Evolutionary conservation across 2,888 invertebrate species (phyloP), one percentile per base, ranked within the genome.

Genomic region (Gryllus longicercus): DNA sequence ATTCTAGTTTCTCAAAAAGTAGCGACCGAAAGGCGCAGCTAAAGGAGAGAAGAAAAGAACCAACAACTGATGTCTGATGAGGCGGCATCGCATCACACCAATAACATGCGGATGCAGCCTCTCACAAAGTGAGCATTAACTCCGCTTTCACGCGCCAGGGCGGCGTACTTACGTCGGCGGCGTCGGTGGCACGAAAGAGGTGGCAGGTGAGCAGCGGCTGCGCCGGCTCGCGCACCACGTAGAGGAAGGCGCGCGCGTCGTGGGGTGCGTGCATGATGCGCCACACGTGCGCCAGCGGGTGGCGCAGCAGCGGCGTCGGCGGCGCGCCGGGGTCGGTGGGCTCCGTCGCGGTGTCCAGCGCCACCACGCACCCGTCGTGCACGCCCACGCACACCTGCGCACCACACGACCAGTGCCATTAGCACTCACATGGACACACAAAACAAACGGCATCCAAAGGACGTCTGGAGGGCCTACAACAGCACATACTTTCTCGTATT

Each of bases 141-240:
- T 25, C 25, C 25, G 25, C 25, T 3, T 25, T 25, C 2, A 25
- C 25, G 25, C 4, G 25, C 25, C 25, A 25, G 25, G 25, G 25
- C 25, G 25, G 25, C 25, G 50, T 78, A 90, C 93, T 92, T 86
- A 95, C 95, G 89, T 94, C 93, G 79, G 89, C 87, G 0, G 89
- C 88, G 74, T 92, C 91, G 82, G 90, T 88, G 75, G 93, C 92
- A 85, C 91, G 91, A 86, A 92, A 95, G 80, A 95, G 89, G 86
- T 92, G 93, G 86, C 93, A 94, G 86, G 93, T 92, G 50, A 94
- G 90, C 3, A 93, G 88, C n/a, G 91, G 91, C 85, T 94, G 93
- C 63, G 75, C 50, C 83, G 92, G 91, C 85, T 94, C 93, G 84
- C 92, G 90, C 82, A 94, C 88, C 84, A 94, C 90, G 87, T 95